Conservation (phyloP, 2,113 vertebrate genomes). For the Arizona elegans region DNA sequence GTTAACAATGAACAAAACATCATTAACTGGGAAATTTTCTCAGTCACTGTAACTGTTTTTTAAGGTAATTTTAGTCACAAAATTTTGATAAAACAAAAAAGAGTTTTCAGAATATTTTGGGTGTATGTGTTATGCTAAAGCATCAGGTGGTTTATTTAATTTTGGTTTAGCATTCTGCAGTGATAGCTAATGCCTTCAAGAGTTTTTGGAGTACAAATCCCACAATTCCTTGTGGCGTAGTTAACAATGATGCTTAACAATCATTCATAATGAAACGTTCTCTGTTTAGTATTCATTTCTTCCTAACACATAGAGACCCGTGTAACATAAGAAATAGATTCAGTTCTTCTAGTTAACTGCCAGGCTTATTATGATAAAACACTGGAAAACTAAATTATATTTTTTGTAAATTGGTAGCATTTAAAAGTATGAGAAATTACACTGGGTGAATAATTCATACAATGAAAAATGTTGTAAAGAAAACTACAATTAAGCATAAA, state of each 20-base stretch:
- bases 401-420: background rate
- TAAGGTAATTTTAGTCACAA: background rate
- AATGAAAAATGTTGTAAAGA: background rate
- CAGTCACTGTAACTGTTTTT: background rate
- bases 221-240: background rate
- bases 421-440: background rate
- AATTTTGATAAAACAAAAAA: background rate
- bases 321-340: background rate
- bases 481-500: background rate
- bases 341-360: background rate
- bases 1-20: background rate
- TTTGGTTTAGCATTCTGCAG: background rate
- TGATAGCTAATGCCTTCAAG: background rate
- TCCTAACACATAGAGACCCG: background rate
- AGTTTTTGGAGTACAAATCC: background rate
- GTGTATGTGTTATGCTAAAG: background rate
- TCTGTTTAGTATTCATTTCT: background rate
- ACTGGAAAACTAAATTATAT: background rate
- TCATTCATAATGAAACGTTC: background rate
- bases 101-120: slow-evolving; percentile 9
- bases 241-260: background rate
- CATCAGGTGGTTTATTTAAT: background rate
- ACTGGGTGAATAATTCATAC: background rate
- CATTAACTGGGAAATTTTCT: slow-evolving; percentile 1
- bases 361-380: background rate